These are phyloP conservation scores for Zenarchopterus dispar DNA, from an alignment of 2,797 vertebrate genomes.

Conservation along the genomic window DNA sequence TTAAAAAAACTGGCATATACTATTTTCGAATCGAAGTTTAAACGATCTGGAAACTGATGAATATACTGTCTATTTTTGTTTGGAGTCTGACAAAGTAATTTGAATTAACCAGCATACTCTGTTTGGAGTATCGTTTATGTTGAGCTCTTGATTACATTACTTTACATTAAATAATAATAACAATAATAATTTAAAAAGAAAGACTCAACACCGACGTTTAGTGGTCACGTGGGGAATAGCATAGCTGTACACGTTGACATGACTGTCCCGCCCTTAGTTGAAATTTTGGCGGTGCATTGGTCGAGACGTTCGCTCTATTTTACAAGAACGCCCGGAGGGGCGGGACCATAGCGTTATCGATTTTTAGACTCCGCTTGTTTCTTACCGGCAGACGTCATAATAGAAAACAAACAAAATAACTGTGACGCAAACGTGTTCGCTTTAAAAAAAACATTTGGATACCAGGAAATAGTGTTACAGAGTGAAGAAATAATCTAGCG, in stretches of 20 bases:
- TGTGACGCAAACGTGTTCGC: slow-evolving; percentile 21
- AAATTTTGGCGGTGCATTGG: slow-evolving; percentile 71
- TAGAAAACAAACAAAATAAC: neutral
- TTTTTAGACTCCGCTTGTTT: neutral
- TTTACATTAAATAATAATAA: too few relatives aligned
- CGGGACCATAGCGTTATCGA: neutral
- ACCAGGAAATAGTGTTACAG: slow-evolving; percentile 45
- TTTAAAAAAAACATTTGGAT: slow-evolving; percentile 44
- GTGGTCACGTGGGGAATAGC: slow-evolving; percentile 4
- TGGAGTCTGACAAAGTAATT: too few relatives aligned
- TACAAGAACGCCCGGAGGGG: neutral
- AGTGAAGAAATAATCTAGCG: neutral
- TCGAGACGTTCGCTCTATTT: neutral
- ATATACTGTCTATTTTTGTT: too few relatives aligned
- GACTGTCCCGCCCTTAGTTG: slow-evolving; percentile 68
- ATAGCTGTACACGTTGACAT: slow-evolving; percentile 14
- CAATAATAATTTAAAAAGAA: too few relatives aligned
- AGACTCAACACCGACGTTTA: slow-evolving; percentile 23
- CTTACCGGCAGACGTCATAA: neutral
- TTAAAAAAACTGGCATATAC: too few relatives aligned
- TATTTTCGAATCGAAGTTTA: too few relatives aligned
- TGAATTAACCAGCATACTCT: too few relatives aligned
- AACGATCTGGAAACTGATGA: too few relatives aligned
- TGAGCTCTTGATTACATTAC: too few relatives aligned
- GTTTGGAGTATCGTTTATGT: too few relatives aligned